Base-by-base conservation (phyloP, 2,113 vertebrate species). In the Lasiurus cinereus region DNA sequence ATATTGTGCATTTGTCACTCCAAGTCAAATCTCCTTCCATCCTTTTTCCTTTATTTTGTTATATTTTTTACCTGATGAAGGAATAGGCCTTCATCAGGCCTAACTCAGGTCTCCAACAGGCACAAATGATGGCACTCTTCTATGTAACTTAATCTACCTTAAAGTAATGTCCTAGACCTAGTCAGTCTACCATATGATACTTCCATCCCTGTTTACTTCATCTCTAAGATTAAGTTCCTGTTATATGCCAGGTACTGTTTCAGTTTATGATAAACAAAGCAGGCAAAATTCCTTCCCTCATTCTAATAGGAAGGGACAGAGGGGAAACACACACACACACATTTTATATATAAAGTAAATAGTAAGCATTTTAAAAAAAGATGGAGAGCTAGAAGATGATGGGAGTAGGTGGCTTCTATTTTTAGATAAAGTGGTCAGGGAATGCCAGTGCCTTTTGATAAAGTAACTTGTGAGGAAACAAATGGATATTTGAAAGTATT, bases 301-400 rank as follows among this genome's bases (percentile, higher is more conserved):
- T 94, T 77, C 52, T 89, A 83, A 54, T 22, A 77, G 39, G 13
- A 22, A 5, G 18, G 52, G 21, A 36, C 1, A 29, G 70, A 54
- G 52, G 77, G 39, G n/a, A 36, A 82, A 50, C 43, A 87, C 31
- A 50, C 21, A 73, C 21, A 73, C 48, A 70, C 36, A 39, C 9
- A 70, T 0, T 8, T 82, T 82, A 88, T 8, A n/a, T 72, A 48
- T 78, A 86, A 73, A 83, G n/a, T 94, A 48, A 94, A 59, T 70
- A 83, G 69, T 59, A 93, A 91, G 19, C 88, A 15, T 29, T 82
- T 85, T 82, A 83, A 94, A 87, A 88, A 93, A 95, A 29, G 31
- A 33, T 77, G 74, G 86, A 80, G 79, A 27, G 19, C 43, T 73
- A 87, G 54, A 83, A 84, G 21, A 56, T 79, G 56, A 91, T 92